Base-by-base conservation (phyloP, 2,888 invertebrate species). In the Heliconius ethilla region DNA sequence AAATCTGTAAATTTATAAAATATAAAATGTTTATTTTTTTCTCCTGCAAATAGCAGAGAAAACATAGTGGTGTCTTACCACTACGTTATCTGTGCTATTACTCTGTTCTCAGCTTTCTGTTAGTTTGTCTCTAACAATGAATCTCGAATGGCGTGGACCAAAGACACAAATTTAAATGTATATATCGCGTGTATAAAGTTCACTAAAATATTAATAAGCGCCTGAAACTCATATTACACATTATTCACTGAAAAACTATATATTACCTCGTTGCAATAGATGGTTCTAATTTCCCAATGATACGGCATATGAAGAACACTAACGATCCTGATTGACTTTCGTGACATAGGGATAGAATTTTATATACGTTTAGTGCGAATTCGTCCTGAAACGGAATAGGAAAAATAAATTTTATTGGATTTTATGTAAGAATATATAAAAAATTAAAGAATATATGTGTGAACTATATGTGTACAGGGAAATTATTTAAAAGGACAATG, bases 271-370 rank as follows among this genome's bases (percentile, higher is more conserved):
- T 85, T 33, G 92, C 92, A 1, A 92, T 83, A 0, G 94, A 87
- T 0, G 94, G 92, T 76, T 97, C 96, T 86, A 96, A 90, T 81
- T 97, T 95, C 0, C 96, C 96, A 51, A 97, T 94, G 80, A 97
- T 96, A 37, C 96, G 95, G 70, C 96, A 96, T 59, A 95, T 95
- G 29, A 97, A 92, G 82, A 98, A 95, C 67, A 98, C 91, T 22
- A 98, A 92, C 0, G 96, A 94, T 0, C 98, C 97, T 27, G 97
- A 97, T 87, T 97, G 97, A 40, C 94, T 95, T 37, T 95, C 94
- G 87, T 96, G 97, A 25, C 96, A 96, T 62, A 96, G 95, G 66
- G 96, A 96, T 66, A 98, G 89, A 81, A 97, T 96, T 82, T 95
- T 95, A 84, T 97, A 91, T 0, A 97, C 93, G 86, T 96, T 96